Evolutionary conservation across 2,888 invertebrate genomes (phyloP), one percentile per base, ranked within the genome.

Genomic region (Nemurella pictetii): DNA sequence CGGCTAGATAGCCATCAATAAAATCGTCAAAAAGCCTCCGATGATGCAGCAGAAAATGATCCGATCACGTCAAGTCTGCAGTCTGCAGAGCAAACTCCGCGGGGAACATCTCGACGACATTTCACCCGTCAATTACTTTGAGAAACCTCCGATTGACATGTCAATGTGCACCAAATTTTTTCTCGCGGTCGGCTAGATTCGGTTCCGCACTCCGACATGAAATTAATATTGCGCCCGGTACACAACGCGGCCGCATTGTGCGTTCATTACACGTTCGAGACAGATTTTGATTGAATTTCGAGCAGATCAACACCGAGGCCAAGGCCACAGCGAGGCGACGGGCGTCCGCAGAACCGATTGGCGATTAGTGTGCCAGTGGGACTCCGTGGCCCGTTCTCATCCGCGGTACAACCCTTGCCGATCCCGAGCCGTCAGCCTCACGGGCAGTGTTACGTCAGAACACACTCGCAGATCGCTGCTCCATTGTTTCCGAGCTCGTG

Each of bases 401-500:
- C 55, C 55, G 55, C 55, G n/a, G n/a, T n/a, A n/a, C n/a, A 55
- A 55, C 55, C 12, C 55, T 55, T 55, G 1, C 55, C 55, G 55
- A 7, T 20, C n/a, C n/a, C n/a, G n/a, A n/a, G n/a, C n/a, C n/a
- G n/a, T n/a, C n/a, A n/a, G 20, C 55, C 20, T 1, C 55, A 55
- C 55, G 55, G 55, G 55, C 55, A 55, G 15, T 55, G 15, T 12
- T 12, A 55, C 55, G 55, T 55, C 55, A 55, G 55, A 12, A 55
- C 55, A 3, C 20, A 20, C 20, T n/a, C n/a, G 9, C 29, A 20
- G 74, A 77, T 83, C 80, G 72, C 30, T 84, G 36, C 82, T 30
- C 55, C 80, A 77, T 82, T 83, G 75, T 83, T 85, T 85, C 75
- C 83, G 81, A 83, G 83, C 82, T n/a, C 85, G 77, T 85, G 85